Evolutionary conservation across 1,140 invertebrate species (phyloP), one percentile per base, ranked within the genome.

Genomic region (Agrypnia vestita): DNA sequence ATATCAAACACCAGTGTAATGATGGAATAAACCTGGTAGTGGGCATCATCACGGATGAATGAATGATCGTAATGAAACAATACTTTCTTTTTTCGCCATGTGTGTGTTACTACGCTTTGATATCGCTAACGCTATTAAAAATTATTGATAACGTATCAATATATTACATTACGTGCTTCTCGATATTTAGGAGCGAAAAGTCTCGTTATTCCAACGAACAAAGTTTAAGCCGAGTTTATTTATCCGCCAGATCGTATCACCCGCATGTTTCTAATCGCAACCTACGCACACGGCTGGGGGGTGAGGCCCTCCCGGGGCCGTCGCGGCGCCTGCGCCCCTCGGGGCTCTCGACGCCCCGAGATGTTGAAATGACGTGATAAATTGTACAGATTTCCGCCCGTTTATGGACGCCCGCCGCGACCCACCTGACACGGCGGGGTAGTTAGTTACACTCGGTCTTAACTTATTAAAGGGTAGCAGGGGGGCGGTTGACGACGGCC

Each of bases 281-380:
- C 21, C 53, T 73, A 55, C 64, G 47, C 69, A 13, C 21, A 73
- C n/a, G 53, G 43, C 12, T 25, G 19, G 69, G 15, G 67, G 49
- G 9, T 73, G 47, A n/a, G 51, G 47, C 69, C 69, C 69, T 47
- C 44, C 59, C 64, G n/a, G 13, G 43, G n/a, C 43, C n/a, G 43
- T 15, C 44, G 64, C 64, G n/a, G 72, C 64, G 81, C 81, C 75
- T 82, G 81, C 81, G 81, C 81, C 19, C 72, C 51, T 15, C 19
- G 15, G 35, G 62, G 53, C 69, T 44, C 76, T 62, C 74, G 19
- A 35, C 80, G 78, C 62, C 64, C 69, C 19, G 74, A 80, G 78
- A 82, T 80, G 81, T 82, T 82, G 81, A 82, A 82, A 82, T 77
- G 56, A 77, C 78, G 81, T 80, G 81, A 82, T 82, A 82, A 82